Evolutionary conservation across 2,888 invertebrate genomes (phyloP), one percentile per base, ranked within the genome.

Genomic region (Andrena chrysosceles): DNA sequence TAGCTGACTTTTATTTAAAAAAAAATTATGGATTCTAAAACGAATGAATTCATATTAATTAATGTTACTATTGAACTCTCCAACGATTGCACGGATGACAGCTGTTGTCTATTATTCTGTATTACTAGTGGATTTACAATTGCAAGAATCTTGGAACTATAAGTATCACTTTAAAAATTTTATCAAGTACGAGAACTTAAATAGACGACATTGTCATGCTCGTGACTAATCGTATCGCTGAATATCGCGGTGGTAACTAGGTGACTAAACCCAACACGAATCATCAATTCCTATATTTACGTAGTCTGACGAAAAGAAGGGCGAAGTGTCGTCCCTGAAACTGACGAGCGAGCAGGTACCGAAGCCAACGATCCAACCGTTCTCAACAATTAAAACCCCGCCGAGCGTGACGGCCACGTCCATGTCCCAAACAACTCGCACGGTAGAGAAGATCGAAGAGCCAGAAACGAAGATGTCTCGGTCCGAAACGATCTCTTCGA

Each of bases 401-500:
- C 89, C 90, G 8, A 33, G 62, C 7, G 31, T 64, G 0, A 31
- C 64, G 0, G 88, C 89, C 26, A 87, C 90, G 26, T 84, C 91
- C 26, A 80, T 84, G 10, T 87, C 88, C 33, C 89, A 90, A 20
- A 88, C 89, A 2, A 90, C 91, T 31, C 91, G 92, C 79, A 91
- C 90, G 7, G 85, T 93, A 16, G 88, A 91, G 85, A 80, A 90
- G 0, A 80, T 88, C 33, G 91, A 90, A 63, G 90, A 91, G 2
- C 85, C 87, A 0, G 87, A 87, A 29, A 80, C 89, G 5, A 91
- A 90, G 75, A 89, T 92, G 66, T 91, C 89, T 42, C 91, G 93
- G 49, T 93, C 93, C 1, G 94, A 94, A 85, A 93, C 90, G 42
- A 91, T 93, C 52, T 93, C 93, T 2, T 93, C 94, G 8, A 93